Evolutionary conservation across 1,140 invertebrate species (phyloP).

Genomic region (Phymastichus coffea): DNA sequence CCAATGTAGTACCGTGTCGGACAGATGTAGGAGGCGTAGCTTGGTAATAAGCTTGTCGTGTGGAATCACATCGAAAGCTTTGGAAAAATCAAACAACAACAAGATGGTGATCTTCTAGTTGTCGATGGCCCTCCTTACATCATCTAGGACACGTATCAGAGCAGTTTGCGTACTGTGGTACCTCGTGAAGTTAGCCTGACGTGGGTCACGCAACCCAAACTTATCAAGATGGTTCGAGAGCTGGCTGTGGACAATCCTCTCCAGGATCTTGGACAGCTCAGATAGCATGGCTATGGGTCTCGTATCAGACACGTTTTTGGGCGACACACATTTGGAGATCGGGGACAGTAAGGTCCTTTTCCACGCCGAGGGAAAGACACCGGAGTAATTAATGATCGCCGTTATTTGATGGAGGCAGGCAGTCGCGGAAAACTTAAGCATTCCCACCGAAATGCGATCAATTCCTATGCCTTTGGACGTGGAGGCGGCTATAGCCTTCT

Average conservation of each 20-base stretch:
- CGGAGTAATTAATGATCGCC: neutral
- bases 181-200: slow-evolving; percentile 38
- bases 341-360: neutral
- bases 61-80: no score
- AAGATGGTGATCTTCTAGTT: no score
- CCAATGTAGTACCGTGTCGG: neutral
- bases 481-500: no score
- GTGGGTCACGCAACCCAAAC: neutral
- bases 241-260: slow-evolving; percentile 4
- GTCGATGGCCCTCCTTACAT: slow-evolving; percentile 36
- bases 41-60: neutral
- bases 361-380: neutral
- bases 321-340: neutral
- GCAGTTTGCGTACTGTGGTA: slow-evolving; percentile 36
- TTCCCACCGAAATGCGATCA: neutral
- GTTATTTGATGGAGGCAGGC: neutral
- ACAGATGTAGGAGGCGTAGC: neutral
- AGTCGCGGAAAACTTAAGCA: neutral
- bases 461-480: neutral
- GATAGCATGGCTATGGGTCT: slow-evolving; percentile 11
- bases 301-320: neutral
- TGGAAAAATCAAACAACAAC: no score
- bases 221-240: neutral
- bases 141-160: slow-evolving; percentile 36
- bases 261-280: neutral